Conservation (phyloP, 2,113 vertebrate species). For the Todiramphus chloris region DNA sequence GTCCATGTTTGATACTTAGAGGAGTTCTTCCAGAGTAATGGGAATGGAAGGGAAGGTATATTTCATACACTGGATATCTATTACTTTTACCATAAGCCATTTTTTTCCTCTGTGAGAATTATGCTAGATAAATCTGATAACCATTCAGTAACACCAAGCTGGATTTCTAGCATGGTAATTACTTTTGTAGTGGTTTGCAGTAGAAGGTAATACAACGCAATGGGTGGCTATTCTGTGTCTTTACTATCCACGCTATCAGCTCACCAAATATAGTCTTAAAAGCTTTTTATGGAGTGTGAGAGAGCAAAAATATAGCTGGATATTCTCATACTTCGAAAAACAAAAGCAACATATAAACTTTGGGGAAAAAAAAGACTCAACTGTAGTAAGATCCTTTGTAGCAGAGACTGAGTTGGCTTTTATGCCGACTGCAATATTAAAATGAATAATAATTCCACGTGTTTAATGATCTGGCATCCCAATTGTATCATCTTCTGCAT, state of each 20-base stretch:
- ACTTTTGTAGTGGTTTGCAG: not conserved
- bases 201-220: not conserved
- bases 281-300: not conserved
- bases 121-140: not conserved
- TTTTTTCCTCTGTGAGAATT: not conserved
- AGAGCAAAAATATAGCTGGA: not conserved
- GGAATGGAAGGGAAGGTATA: not conserved
- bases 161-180: constrained; percentile 9
- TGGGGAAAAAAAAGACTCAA: not conserved
- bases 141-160: not conserved
- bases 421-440: not conserved
- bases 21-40: not conserved
- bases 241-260: not conserved
- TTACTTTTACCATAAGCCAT: not conserved
- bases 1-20: not conserved
- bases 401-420: not conserved
- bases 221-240: not conserved
- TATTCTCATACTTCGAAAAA: not conserved
- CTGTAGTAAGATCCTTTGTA: not conserved
- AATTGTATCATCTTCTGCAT: constrained; percentile 8
- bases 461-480: not conserved
- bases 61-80: not conserved
- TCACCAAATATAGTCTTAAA: not conserved
- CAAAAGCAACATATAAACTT: not conserved
- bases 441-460: not conserved